Conservation (phyloP, 2,888 invertebrate genomes). For the Chelonus formosanus region DNA sequence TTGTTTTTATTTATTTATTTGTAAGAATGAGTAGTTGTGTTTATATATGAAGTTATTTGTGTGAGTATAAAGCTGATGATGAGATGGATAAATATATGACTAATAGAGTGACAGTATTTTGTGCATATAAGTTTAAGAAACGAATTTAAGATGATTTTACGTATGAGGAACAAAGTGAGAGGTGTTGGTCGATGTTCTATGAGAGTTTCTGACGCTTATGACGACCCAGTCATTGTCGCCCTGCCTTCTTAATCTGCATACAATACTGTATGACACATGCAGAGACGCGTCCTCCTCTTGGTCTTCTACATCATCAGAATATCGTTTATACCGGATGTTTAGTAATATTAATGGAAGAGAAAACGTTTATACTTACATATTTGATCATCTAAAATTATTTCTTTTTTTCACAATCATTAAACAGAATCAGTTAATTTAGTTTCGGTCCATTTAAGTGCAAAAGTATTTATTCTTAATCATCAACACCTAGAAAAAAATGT, state of each 20-base stretch:
- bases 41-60: neutral
- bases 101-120: too few relatives aligned
- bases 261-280: slow-evolving; percentile 59
- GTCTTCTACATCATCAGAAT: slow-evolving; percentile 50
- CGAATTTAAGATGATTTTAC: neutral
- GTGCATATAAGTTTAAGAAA: neutral
- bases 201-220: slow-evolving; percentile 39
- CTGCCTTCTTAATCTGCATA: slow-evolving; percentile 65
- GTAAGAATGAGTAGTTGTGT: neutral
- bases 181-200: slow-evolving; percentile 13
- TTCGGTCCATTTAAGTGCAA: too few relatives aligned
- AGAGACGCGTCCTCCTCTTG: slow-evolving; percentile 24
- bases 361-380: neutral
- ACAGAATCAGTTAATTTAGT: too few relatives aligned
- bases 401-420: too few relatives aligned
- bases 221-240: slow-evolving; percentile 62
- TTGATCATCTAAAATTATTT: too few relatives aligned
- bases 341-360: slow-evolving; percentile 35
- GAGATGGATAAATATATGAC: too few relatives aligned
- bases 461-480: too few relatives aligned
- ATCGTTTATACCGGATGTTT: slow-evolving; percentile 52
- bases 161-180: slow-evolving; percentile 12
- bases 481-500: too few relatives aligned
- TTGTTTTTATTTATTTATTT: too few relatives aligned
- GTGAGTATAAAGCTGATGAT: neutral